phyloP scores from a whole-genome alignment of 2,797 vertebrate genomes.

The Cottoperca gobio region DNA sequence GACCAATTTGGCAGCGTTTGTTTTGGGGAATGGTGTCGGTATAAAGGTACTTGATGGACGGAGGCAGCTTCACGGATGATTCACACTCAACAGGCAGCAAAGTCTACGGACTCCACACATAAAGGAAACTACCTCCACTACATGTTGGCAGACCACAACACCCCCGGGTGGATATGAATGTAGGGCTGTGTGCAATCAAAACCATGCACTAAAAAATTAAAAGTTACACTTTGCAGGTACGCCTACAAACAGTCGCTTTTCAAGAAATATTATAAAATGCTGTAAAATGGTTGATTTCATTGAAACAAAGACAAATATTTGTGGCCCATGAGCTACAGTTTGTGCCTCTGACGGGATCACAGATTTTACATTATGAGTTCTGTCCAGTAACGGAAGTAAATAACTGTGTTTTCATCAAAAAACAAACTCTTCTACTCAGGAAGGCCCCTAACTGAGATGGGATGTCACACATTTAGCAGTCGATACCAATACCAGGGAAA shows the following conservation, averaged over 20 bases:
- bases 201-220: constrained; percentile 53
- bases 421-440: too few species aligned
- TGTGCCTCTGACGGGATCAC: constrained; percentile 38
- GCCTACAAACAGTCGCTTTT: constrained; percentile 32
- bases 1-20: constrained; percentile 81
- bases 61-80: constrained; percentile 58
- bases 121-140: constrained; percentile 43
- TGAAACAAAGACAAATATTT: constrained; percentile 4
- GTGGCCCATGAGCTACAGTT: constrained; percentile 32
- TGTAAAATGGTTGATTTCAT: constrained; percentile 23
- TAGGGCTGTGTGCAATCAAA: constrained; percentile 32
- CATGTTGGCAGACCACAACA: constrained; percentile 49
- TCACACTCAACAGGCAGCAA: constrained; percentile 64
- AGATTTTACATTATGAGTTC: background rate
- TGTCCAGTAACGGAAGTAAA: background rate
- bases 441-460: too few species aligned
- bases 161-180: constrained; percentile 28
- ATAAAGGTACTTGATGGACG: constrained; percentile 62
- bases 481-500: too few species aligned
- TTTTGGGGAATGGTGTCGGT: constrained; percentile 56
- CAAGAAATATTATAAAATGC: constrained; percentile 11
- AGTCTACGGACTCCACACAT: constrained; percentile 45
- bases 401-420: background rate
- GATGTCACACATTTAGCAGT: too few species aligned
- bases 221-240: constrained; percentile 30